Conservation (phyloP, 2,888 invertebrate species). For the Ochropleura leucogaster region DNA sequence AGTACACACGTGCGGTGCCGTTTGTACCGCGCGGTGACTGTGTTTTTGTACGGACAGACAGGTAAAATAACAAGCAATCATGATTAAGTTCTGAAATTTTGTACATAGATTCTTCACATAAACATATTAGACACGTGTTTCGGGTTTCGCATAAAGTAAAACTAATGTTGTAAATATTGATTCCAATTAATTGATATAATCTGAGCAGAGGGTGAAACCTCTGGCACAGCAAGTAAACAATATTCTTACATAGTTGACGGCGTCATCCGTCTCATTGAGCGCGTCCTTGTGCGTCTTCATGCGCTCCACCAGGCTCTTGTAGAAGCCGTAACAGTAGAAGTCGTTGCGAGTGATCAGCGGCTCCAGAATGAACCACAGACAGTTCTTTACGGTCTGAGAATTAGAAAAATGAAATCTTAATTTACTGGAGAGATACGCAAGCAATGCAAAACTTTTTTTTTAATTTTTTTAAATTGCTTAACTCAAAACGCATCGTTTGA, state of each 20-base stretch:
- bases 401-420: background rate
- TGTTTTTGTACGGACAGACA: too few relatives aligned
- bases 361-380: slow-evolving; percentile 98
- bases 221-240: background rate
- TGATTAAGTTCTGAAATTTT: too few relatives aligned
- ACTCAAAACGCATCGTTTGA: too few relatives aligned
- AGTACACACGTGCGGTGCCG: too few relatives aligned
- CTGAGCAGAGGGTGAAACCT: too few relatives aligned
- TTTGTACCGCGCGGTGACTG: too few relatives aligned
- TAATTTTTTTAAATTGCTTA: background rate
- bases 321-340: slow-evolving; percentile 98
- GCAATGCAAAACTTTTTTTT: background rate
- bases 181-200: too few relatives aligned
- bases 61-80: too few relatives aligned
- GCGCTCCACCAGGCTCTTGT: slow-evolving; percentile 97
- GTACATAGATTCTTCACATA: too few relatives aligned
- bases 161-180: too few relatives aligned
- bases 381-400: slow-evolving; percentile 93
- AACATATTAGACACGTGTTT: too few relatives aligned
- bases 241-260: slow-evolving; percentile 94
- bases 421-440: background rate
- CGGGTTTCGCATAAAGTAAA: too few relatives aligned
- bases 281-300: slow-evolving; percentile 99
- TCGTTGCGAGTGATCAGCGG: slow-evolving; percentile 98
- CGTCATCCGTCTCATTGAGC: slow-evolving; percentile 95